Conservation (phyloP, 2,113 vertebrate genomes). For the Ivindomyrus marchei region DNA sequence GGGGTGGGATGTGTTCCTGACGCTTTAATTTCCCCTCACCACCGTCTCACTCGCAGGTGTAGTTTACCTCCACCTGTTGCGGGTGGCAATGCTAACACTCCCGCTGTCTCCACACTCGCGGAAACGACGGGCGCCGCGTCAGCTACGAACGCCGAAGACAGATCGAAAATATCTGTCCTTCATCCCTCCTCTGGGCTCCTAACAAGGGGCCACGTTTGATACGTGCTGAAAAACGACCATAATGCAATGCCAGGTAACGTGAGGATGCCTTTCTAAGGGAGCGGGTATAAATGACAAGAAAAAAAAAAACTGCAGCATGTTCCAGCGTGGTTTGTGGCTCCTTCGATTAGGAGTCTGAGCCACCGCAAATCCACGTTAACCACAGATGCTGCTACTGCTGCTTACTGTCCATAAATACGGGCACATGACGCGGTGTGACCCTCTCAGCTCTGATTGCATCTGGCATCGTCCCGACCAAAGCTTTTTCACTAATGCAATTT, state of each 20-base stretch:
- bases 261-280: neutral
- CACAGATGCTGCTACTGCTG: neutral
- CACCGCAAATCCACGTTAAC: neutral
- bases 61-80: neutral
- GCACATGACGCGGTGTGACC: constrained; percentile 15
- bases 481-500: constrained; percentile 51
- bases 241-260: neutral
- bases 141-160: neutral
- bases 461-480: constrained; percentile 28
- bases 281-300: neutral
- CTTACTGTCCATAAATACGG: constrained; percentile 14
- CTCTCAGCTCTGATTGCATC: constrained; percentile 32
- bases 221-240: neutral
- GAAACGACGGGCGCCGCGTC: neutral
- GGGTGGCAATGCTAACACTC: neutral
- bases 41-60: neutral
- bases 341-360: neutral
- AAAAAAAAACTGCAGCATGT: neutral
- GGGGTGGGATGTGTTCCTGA: neutral
- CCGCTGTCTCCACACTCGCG: neutral
- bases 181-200: neutral
- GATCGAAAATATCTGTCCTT: neutral
- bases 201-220: neutral
- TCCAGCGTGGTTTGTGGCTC: neutral
- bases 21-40: neutral